These are phyloP conservation scores for Diaperis boleti DNA, from an alignment of 2,888 invertebrate species.

Conservation along the genomic window DNA sequence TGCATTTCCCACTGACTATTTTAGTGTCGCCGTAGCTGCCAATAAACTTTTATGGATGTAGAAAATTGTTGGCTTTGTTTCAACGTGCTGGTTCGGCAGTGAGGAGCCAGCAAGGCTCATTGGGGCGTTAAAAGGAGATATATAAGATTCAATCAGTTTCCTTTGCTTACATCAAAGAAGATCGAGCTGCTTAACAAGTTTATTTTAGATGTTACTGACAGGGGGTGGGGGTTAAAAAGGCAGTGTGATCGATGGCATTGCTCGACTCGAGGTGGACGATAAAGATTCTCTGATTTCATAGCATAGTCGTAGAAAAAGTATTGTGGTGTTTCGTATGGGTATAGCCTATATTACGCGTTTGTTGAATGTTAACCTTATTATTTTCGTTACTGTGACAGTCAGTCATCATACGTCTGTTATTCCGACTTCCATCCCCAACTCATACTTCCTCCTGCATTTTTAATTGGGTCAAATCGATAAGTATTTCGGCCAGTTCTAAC, in stretches of 20 bases:
- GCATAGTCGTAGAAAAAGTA: no score
- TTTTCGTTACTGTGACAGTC: no score
- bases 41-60: not conserved
- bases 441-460: constrained; percentile 1
- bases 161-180: no score
- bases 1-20: not conserved
- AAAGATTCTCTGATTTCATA: not conserved
- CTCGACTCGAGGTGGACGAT: not conserved
- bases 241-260: constrained; percentile 3
- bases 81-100: no score
- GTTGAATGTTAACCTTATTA: no score
- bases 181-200: not conserved
- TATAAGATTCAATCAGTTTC: no score
- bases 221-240: constrained; percentile 3
- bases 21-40: not conserved
- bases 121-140: no score
- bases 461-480: constrained; percentile 18
- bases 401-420: no score
- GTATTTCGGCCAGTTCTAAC: constrained; percentile 17
- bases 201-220: constrained; percentile 2
- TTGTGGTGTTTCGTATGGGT: no score
- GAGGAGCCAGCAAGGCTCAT: no score
- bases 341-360: no score
- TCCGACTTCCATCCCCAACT: no score
- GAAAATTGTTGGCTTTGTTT: not conserved